A percentile compares a stretch with the other conserved stretches of the same genome.
These are phyloP conservation scores for Campylomormyrus numenius DNA, from an alignment of 2,113 vertebrate species.

Conservation along the genomic window DNA sequence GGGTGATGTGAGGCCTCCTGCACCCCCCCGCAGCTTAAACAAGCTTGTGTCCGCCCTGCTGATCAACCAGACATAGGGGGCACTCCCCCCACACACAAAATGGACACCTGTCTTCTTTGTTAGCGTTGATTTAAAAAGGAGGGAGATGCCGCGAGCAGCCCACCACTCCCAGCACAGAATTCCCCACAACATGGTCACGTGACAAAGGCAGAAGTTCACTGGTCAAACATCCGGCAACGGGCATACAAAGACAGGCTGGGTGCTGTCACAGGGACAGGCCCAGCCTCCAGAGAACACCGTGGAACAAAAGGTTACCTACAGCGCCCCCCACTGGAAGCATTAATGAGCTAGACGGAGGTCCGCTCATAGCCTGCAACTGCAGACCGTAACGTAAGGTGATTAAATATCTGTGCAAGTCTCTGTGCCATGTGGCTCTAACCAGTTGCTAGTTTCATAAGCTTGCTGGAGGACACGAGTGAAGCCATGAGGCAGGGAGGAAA, in stretches of 20 bases:
- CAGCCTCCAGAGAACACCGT: neutral
- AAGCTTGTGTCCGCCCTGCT: neutral
- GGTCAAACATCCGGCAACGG: neutral
- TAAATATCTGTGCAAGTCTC: neutral
- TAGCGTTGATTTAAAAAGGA: constrained; percentile 31
- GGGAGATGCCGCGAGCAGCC: neutral
- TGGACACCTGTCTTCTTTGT: constrained; percentile 26
- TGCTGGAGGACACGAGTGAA: neutral
- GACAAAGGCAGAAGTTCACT: neutral
- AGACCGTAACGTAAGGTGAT: neutral
- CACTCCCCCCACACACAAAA: neutral
- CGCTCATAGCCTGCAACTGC: neutral
- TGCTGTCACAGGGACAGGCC: neutral
- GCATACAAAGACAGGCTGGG: neutral
- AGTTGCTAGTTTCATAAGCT: neutral
- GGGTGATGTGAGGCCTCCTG: neutral
- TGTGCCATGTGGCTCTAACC: neutral
- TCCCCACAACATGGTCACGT: neutral
- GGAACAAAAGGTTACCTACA: neutral
- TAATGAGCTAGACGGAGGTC: neutral
- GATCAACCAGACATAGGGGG: neutral
- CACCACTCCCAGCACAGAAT: neutral
- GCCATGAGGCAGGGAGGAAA: neutral
- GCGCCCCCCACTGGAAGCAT: neutral
- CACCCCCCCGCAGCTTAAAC: neutral